phyloP scores from a whole-genome alignment of 1,140 invertebrate species.

The Brachionus paranguensis region DNA sequence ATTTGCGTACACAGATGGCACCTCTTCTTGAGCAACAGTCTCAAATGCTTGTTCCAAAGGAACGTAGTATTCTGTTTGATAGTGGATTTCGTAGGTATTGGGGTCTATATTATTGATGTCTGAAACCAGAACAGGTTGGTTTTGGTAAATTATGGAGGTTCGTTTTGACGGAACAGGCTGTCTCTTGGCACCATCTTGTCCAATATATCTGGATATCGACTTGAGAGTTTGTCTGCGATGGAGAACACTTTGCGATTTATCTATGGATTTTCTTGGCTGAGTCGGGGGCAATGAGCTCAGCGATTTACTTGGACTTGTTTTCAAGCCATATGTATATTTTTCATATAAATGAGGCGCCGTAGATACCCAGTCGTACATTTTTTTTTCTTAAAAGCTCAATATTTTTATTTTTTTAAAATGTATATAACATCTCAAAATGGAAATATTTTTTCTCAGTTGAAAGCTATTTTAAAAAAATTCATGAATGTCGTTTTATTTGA shows the following conservation, averaged over 20 bases:
- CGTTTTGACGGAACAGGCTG: neutral
- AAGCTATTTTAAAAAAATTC: neutral
- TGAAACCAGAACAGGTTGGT: neutral
- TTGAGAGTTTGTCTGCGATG: neutral
- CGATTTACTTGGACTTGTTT: neutral
- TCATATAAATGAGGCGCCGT: neutral
- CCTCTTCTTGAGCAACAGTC: neutral
- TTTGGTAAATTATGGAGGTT: neutral
- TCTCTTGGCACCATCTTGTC: neutral
- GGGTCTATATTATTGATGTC: neutral
- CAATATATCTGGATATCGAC: slow-evolving; percentile 16
- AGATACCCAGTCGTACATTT: slow-evolving; percentile 25
- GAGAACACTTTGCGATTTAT: neutral
- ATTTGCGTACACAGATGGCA: neutral
- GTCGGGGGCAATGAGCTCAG: neutral
- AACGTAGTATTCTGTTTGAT: neutral
- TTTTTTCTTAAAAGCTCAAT: slow-evolving; percentile 7
- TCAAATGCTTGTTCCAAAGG: neutral
- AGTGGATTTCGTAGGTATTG: neutral
- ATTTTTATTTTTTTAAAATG: neutral
- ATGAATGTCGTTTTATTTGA: neutral
- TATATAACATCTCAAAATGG: neutral
- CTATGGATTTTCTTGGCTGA: neutral
- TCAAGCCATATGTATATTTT: neutral
- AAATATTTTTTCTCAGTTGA: neutral